Conservation (phyloP, 2,113 vertebrate species). For the Sisor rabdophorus region DNA sequence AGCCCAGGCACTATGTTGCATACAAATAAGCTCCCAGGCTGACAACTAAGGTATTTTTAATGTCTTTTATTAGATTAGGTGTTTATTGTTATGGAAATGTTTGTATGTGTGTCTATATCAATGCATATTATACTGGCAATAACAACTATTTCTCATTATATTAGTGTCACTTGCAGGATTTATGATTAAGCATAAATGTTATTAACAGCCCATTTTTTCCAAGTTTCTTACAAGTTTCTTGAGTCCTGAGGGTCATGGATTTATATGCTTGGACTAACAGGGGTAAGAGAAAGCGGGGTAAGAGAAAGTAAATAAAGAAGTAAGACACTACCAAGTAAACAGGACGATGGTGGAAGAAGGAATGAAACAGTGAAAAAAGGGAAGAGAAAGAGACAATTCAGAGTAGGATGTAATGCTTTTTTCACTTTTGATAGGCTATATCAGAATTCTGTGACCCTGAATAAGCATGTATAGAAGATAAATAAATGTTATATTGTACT, state of each 20-base stretch:
- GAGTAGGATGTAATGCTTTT: constrained; percentile 15
- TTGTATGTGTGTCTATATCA: not conserved
- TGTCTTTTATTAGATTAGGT: constrained; percentile 13
- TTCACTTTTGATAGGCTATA: no score
- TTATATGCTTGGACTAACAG: constrained; percentile 19
- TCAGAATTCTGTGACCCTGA: no score
- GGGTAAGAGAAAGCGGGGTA: not conserved
- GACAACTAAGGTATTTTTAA: constrained; percentile 1
- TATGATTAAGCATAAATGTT: not conserved
- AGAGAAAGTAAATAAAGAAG: not conserved
- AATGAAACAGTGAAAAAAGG: constrained; percentile 30
- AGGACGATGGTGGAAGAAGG: constrained; percentile 15
- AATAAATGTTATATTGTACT: no score
- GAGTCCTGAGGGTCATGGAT: constrained; percentile 19
- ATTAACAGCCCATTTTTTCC: not conserved
- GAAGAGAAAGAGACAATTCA: constrained; percentile 24
- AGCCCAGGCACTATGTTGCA: not conserved
- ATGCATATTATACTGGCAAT: not conserved
- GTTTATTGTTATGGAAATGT: not conserved
- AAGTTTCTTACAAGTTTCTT: no score
- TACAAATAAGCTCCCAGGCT: not conserved
- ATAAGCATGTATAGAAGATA: no score
- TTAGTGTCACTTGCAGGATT: not conserved
- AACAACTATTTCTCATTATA: not conserved
- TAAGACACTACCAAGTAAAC: constrained; percentile 37